A percentile compares a stretch with the other conserved stretches of the same genome.
These are phyloP conservation scores for Alentia gelatinosa DNA, from an alignment of 2,888 invertebrate genomes.

Conservation along the genomic window DNA sequence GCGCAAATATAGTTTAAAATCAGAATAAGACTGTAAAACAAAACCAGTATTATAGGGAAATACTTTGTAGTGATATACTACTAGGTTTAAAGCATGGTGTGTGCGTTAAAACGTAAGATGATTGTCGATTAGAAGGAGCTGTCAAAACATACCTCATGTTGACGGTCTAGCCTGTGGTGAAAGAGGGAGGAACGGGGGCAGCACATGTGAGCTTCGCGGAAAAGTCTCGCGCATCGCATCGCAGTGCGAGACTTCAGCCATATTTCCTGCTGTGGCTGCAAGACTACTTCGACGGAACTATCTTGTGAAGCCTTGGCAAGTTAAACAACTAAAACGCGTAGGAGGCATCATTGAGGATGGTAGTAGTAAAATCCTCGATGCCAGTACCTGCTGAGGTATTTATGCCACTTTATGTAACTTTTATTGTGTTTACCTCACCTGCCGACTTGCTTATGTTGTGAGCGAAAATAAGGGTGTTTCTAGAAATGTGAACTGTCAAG, in stretches of 20 bases:
- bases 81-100: not conserved
- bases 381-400: slow-evolving; percentile 56
- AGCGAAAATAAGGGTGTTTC: slow-evolving; percentile 46
- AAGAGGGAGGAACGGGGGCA: slow-evolving; percentile 59
- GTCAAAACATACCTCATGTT: slow-evolving; percentile 67
- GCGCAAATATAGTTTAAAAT: not conserved
- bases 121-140: not conserved
- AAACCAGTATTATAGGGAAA: not conserved
- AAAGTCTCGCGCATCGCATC: slow-evolving; percentile 39
- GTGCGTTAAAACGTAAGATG: not conserved
- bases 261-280: slow-evolving; percentile 58
- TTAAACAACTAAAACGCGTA: not conserved
- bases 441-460: not conserved
- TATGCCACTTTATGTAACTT: slow-evolving; percentile 19
- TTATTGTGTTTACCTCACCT: not conserved
- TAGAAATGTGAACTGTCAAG: slow-evolving; percentile 9
- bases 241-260: slow-evolving; percentile 63
- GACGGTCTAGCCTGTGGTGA: not conserved
- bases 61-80: not conserved
- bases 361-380: slow-evolving; percentile 45
- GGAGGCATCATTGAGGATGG: slow-evolving; percentile 26
- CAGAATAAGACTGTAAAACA: too few relatives aligned
- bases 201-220: not conserved
- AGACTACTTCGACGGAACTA: not conserved
- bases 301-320: not conserved